Evolutionary conservation across 2,888 invertebrate species (phyloP), one percentile per base, ranked within the genome.

Genomic region (Nymphalis c-album): DNA sequence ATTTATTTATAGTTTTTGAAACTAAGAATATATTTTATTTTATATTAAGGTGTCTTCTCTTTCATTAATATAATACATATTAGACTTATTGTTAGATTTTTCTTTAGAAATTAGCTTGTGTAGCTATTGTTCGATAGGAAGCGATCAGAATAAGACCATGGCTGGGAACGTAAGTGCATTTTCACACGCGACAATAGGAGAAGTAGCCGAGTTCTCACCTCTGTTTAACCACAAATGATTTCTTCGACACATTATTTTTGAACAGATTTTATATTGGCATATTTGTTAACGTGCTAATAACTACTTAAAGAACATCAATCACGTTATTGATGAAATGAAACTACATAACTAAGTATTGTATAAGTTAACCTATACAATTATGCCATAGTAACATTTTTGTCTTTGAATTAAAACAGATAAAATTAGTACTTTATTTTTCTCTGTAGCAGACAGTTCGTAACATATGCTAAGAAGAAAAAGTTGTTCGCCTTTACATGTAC

Each of bases 181-280:
- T 77, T 78, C 78, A 71, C 76, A 79, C 74, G 74, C 69, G 74
- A 80, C 79, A 78, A 80, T 82, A 74, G 76, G 63, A 68, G 74
- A 71, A 70, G 73, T 73, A 73, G 72, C 74, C 76, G 78, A 78
- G 81, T 82, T 82, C 83, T 81, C 81, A 79, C 72, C 72, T 73
- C 68, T 61, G 68, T 61, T 50, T 57, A 68, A 45, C 60, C 18
- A 48, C 51, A 47, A 57, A 63, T 60, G 67, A 53, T 71, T 71
- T 71, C 31, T 64, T 69, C 46, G 62, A 45, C 57, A 60, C 57
- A 40, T 55, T 17, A 31, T 16, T 50, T 50, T 50, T 50, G 10
- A 18, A 20, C 20, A 31, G n/a, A 7, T 17, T 35, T 57, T 35
- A 40, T 13, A 40, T 40, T 31, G 26, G 6, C 5, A 31, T 31